Conservation (phyloP, 2,113 vertebrate genomes). For the Epinephelus cyanopodus region DNA sequence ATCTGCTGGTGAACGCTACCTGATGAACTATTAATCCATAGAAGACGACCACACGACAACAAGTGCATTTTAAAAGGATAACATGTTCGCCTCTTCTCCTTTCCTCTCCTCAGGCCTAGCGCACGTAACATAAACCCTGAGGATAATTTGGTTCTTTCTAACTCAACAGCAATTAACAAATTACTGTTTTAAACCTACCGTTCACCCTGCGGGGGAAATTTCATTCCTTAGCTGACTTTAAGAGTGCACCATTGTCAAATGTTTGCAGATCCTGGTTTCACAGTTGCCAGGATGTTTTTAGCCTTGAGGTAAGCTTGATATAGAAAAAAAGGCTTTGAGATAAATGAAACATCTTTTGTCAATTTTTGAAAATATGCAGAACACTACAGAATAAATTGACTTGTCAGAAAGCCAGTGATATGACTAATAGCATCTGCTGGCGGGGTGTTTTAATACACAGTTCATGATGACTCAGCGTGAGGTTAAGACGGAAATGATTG, state of each 20-base stretch:
- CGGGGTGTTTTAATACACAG: neutral
- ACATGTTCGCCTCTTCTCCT: neutral
- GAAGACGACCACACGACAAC: neutral
- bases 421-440: slow-evolving; percentile 48
- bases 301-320: neutral
- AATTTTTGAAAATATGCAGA: slow-evolving; percentile 23
- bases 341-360: slow-evolving; percentile 31
- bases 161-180: slow-evolving; percentile 60
- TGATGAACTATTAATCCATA: no score
- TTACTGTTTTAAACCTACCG: slow-evolving; percentile 24
- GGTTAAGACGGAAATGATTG: neutral
- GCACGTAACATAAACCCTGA: slow-evolving; percentile 53
- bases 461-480: no score
- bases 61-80: slow-evolving; percentile 17
- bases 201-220: slow-evolving; percentile 15
- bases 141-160: slow-evolving; percentile 46
- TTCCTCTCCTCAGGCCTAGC: slow-evolving; percentile 31
- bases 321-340: neutral
- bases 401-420: slow-evolving; percentile 31
- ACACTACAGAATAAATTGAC: slow-evolving; percentile 19
- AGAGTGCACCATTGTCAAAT: slow-evolving; percentile 12
- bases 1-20: no score
- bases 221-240: neutral
- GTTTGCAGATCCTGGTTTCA: slow-evolving; percentile 11
- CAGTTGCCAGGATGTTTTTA: neutral